These are phyloP conservation scores for Nasonovia ribisnigri DNA, from an alignment of 2,888 invertebrate genomes.

Conservation along the genomic window DNA sequence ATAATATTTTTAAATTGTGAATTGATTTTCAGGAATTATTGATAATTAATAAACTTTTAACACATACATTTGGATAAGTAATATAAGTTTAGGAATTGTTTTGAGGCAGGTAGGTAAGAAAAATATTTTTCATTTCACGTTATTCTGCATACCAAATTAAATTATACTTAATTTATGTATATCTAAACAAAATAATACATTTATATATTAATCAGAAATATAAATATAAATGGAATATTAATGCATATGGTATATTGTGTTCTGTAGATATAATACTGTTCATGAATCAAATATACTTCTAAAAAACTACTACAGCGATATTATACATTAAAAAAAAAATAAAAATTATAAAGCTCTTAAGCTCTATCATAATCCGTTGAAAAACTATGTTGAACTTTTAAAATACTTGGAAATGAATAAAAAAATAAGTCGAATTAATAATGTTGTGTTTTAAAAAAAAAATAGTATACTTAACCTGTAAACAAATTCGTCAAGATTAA, in stretches of 20 bases:
- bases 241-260: background rate
- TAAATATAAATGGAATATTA: background rate
- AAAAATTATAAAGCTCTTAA: background rate
- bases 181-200: conserved; percentile 5
- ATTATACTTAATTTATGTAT: background rate
- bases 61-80: background rate
- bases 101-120: background rate
- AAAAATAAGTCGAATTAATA: background rate
- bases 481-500: background rate
- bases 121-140: background rate
- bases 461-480: background rate
- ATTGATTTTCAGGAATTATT: background rate
- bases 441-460: background rate
- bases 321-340: background rate
- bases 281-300: conserved; percentile 34
- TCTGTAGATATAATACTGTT: background rate
- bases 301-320: background rate
- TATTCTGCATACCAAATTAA: background rate
- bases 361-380: background rate
- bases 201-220: background rate
- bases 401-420: background rate
- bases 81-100: background rate
- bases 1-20: background rate
- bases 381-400: background rate
- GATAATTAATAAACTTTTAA: background rate